Percentiles rank a stretch among this genome's conserved stretches.
These are phyloP conservation scores for Helostoma temminkii DNA, from an alignment of 2,797 vertebrate species.

Conservation along the genomic window DNA sequence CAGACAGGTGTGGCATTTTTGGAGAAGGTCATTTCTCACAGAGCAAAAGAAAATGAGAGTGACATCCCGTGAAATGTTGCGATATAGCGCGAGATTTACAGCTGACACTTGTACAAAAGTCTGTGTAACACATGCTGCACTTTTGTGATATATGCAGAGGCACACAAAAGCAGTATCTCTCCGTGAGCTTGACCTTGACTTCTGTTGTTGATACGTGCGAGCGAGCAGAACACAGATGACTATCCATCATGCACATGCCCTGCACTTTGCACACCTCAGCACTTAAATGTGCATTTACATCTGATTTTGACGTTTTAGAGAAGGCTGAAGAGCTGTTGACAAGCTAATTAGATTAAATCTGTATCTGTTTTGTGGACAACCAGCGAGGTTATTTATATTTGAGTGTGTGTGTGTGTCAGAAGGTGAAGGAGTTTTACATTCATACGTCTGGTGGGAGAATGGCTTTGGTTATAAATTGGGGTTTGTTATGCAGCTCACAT, in stretches of 20 bases:
- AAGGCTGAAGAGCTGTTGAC: constrained; percentile 18
- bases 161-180: constrained; percentile 4
- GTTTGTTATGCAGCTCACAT: constrained; percentile 33
- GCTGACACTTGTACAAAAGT: constrained; percentile 54
- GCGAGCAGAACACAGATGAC: constrained; percentile 24
- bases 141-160: constrained; percentile 32
- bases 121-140: constrained; percentile 39
- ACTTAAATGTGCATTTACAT: constrained; percentile 36
- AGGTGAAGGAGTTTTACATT: constrained; percentile 20
- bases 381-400: constrained; percentile 2
- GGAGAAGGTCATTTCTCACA: constrained; percentile 70
- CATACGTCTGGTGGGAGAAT: constrained; percentile 22
- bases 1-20: constrained; percentile 62
- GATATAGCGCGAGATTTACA: constrained; percentile 40
- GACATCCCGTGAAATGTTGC: constrained; percentile 52
- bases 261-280: constrained; percentile 14
- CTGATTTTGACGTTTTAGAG: constrained; percentile 9
- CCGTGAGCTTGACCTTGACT: constrained; percentile 61
- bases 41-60: constrained; percentile 58
- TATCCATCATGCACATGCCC: constrained; percentile 16
- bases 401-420: not conserved
- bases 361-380: constrained; percentile 12
- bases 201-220: constrained; percentile 34
- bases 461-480: constrained; percentile 48
- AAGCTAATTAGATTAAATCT: constrained; percentile 28